These are phyloP conservation scores for Halcyon senegalensis DNA, from an alignment of 2,113 vertebrate genomes.

Conservation along the genomic window DNA sequence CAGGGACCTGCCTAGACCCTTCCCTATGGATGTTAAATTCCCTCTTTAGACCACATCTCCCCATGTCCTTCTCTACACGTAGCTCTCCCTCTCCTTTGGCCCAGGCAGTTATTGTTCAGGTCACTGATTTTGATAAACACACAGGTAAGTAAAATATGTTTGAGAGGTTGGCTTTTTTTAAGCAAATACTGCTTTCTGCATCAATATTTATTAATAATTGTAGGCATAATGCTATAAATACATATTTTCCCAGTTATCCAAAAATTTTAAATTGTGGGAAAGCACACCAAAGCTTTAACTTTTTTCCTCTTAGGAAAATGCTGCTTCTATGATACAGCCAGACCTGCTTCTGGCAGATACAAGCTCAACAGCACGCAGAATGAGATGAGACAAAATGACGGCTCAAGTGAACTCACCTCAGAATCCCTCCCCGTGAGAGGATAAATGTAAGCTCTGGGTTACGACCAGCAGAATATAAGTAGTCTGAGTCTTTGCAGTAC, in stretches of 20 bases:
- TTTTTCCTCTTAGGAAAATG: neutral
- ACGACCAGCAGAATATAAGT: neutral
- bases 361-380: neutral
- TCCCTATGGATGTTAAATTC: neutral
- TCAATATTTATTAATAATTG: neutral
- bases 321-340: neutral
- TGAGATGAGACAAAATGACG: neutral
- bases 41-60: neutral
- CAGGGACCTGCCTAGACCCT: neutral
- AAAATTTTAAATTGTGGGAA: neutral
- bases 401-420: accelerated
- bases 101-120: neutral
- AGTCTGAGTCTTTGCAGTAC: neutral
- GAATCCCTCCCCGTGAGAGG: neutral
- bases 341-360: neutral
- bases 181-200: neutral
- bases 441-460: neutral
- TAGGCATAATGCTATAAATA: neutral
- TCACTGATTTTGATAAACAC: neutral
- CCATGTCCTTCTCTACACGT: neutral
- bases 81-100: neutral
- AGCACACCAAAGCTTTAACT: neutral
- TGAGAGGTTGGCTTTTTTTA: neutral
- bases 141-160: neutral
- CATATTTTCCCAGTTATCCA: neutral